Evolutionary conservation across 2,888 invertebrate genomes (phyloP).

Genomic region (Ctenicera cuprea): DNA sequence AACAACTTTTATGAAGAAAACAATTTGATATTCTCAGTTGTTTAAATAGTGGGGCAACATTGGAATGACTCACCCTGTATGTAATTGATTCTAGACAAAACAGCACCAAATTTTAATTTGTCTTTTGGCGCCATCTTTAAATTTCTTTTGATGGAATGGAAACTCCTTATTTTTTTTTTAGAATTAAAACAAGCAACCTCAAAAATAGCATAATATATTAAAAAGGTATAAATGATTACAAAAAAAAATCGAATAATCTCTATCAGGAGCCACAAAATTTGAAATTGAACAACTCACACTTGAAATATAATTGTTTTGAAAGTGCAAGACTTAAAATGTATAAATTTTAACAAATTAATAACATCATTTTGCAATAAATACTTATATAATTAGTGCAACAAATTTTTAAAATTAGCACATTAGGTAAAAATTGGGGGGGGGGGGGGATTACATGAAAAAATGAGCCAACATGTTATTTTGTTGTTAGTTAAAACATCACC

Average conservation of each 20-base stretch:
- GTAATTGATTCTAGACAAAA: no score
- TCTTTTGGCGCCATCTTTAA: no score
- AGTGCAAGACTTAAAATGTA: conserved; percentile 10
- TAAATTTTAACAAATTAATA: conserved; percentile 54
- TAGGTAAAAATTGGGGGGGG: conserved; percentile 27
- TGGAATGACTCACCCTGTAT: no score
- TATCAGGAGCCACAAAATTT: conserved; percentile 4
- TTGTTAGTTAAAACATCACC: conserved; percentile 42
- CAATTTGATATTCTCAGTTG: no score
- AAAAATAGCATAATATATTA: conserved; percentile 43
- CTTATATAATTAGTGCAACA: conserved; percentile 50
- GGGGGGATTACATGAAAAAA: conserved; percentile 33
- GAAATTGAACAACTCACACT: conserved; percentile 4
- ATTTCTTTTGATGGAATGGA: no score
- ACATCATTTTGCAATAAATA: conserved; percentile 55
- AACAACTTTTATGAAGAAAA: no score
- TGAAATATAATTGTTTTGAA: conserved; percentile 13
- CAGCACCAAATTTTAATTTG: no score
- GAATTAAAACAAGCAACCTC: not conserved
- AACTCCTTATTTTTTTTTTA: no score
- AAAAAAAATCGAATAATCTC: conserved; percentile 33
- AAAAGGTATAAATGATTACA: conserved; percentile 41
- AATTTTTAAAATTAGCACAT: conserved; percentile 45
- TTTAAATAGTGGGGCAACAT: no score
- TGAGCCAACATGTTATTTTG: conserved; percentile 25